Conservation (phyloP, 2,113 vertebrate species). For the Ciconia stormi region DNA sequence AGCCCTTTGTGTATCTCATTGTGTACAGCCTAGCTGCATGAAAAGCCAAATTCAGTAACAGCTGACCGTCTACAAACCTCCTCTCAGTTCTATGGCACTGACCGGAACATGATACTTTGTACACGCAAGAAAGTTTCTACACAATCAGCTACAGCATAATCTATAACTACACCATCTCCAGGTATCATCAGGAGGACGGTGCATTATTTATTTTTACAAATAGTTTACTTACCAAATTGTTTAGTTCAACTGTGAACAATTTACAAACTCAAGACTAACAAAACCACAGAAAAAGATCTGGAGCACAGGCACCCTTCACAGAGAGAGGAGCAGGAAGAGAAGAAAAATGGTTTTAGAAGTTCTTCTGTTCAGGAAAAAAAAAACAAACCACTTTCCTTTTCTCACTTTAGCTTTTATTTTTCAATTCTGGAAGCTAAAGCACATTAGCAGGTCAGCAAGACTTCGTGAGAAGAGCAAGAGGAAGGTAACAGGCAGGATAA, state of each 20-base stretch:
- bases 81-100: not conserved
- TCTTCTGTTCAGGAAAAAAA: not conserved
- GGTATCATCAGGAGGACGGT: not conserved
- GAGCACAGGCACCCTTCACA: not conserved
- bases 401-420: not conserved
- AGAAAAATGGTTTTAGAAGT: not conserved
- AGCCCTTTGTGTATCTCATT: not conserved
- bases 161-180: not conserved
- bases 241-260: not conserved
- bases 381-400: not conserved
- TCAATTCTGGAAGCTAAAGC: not conserved
- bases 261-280: not conserved
- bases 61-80: not conserved
- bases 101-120: not conserved
- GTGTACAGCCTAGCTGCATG: not conserved
- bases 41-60: not conserved
- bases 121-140: not conserved
- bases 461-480: not conserved
- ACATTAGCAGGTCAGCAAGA: not conserved
- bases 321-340: not conserved
- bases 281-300: not conserved
- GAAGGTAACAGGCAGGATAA: not conserved
- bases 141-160: not conserved
- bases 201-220: not conserved
- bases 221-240: not conserved